Base-by-base conservation (phyloP, 1,140 invertebrate genomes). In the Colletes gigas region DNA sequence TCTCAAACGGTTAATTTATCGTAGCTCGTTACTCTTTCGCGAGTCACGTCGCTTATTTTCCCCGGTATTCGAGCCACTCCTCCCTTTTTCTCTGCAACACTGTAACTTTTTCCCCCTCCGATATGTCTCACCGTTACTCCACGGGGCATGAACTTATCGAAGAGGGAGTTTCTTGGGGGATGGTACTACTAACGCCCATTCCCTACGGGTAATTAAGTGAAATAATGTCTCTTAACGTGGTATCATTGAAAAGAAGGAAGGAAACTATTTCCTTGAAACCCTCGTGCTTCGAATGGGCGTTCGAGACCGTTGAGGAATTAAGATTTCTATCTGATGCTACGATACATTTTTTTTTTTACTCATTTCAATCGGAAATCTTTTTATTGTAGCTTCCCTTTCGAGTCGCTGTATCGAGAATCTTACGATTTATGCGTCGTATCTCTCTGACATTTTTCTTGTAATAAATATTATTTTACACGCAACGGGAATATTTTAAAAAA, bases 171-270 rank as follows among this genome's bases (percentile, higher is more conserved):
- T 21, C 41, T 60, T 17, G 39, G 41, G 39, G 52, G 63, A 57
- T 17, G 14, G 19, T 39, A 12, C 50, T 59, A 17, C 41, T 47
- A 41, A 70, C 66, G 17, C 44, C 21, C 54, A 59, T 4, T 55
- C 19, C 7, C 3, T 50, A 12, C 19, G 17, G 66, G 66, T 55
- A 70, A 77, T 77, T 77, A 77, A 77, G 41, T 21, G 66, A 77
- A 77, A 77, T 77, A 69, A 69, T 60, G 66, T 50, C 41, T n/a
- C 15, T 50, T 47, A 6, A n/a, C 7, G 21, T 47, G 66, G 57
- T 77, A 77, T 69, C 74, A 77, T 77, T 69, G 74, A 77, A 77
- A 69, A 59, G 52, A 69, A 77, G 39, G 19, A 41, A 10, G 15
- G 4, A 4, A 9, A 17, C 50, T 54, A 55, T 67, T 55, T 67